Base-by-base conservation (phyloP, 92 coral and sea anemone genomes). In the Phenganax stokvisi region DNA sequence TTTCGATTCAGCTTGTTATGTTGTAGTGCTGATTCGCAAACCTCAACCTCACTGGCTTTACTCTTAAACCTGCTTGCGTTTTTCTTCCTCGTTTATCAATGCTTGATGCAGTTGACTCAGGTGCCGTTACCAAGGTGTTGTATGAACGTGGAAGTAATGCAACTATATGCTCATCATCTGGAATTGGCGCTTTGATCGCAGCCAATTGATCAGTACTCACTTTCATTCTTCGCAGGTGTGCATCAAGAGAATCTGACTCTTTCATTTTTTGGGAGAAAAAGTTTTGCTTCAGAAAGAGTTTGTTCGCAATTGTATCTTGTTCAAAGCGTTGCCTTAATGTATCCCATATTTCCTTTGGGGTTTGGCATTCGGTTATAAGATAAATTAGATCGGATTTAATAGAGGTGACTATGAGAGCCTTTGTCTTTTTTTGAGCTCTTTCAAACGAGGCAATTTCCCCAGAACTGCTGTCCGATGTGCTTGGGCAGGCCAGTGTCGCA, bases 41-140 rank as follows among this genome's bases (percentile, higher is more conserved):
- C 75, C 54, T 70, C 54, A 70, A 15, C 75, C 5, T 51, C 74
- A 69, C 47, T 51, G 56, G 82, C 85, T 87, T 12, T 74, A 63
- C 85, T 84, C 54, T 70, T 70, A 52, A 52, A 20, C 44, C 77
- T 64, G 78, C 51, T 71, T 71, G 67, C 83, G 88, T 86, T 88
- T 85, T 80, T 79, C 65, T 71, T 88, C 87, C 68, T 57, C 85
- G 82, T 85, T 67, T 82, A 82, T 71, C 81, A 25, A 85, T 27
- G 70, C 60, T 85, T 61, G 81, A 71, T 73, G 85, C 85, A 75
- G 79, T 86, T 20, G 25, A 20, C 25, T 20, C 25, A 13, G 85
- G 68, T 61, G 91, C 89, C 62, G 85, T 86, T 44, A 89, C 89
- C 58, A 89, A 77, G 71, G 87, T 83, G 75, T 78, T 84, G 67